These are phyloP conservation scores for Thera britannica DNA, from an alignment of 2,888 invertebrate genomes.

Conservation along the genomic window DNA sequence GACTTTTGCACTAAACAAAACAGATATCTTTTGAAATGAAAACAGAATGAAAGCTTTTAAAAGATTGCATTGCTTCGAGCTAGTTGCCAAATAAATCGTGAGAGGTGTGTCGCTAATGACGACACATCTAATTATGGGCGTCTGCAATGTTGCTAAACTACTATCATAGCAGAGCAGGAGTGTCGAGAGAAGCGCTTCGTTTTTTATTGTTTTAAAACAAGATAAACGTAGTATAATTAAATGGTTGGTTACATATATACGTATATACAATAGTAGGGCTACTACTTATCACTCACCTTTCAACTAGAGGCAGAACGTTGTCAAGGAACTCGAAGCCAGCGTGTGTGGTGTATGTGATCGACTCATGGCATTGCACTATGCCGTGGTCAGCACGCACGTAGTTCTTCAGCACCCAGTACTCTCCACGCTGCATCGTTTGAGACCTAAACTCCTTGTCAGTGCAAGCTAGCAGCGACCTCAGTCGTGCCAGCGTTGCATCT, in stretches of 20 bases:
- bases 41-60: constrained; percentile 17
- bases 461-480: constrained; percentile 85
- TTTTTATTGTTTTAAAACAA: neutral
- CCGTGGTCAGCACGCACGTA: constrained; percentile 91
- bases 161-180: neutral
- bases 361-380: constrained; percentile 90
- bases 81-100: constrained; percentile 60
- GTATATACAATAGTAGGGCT: neutral
- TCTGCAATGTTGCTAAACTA: constrained; percentile 41
- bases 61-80: constrained; percentile 35
- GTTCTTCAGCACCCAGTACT: constrained; percentile 95
- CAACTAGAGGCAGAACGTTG: constrained; percentile 93
- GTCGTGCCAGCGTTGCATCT: constrained; percentile 65
- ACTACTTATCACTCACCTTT: constrained; percentile 79
- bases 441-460: constrained; percentile 86
- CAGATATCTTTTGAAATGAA: neutral
- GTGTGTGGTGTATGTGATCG: constrained; percentile 96
- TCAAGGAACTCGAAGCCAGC: constrained; percentile 96
- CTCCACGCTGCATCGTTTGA: constrained; percentile 89
- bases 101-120: constrained; percentile 49
- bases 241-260: no score
- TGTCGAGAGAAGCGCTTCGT: constrained; percentile 15
- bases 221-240: neutral
- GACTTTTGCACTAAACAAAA: neutral
- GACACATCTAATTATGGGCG: constrained; percentile 53